phyloP scores from a whole-genome alignment of 1,140 invertebrate genomes.

The Centruroides vittatus region DNA sequence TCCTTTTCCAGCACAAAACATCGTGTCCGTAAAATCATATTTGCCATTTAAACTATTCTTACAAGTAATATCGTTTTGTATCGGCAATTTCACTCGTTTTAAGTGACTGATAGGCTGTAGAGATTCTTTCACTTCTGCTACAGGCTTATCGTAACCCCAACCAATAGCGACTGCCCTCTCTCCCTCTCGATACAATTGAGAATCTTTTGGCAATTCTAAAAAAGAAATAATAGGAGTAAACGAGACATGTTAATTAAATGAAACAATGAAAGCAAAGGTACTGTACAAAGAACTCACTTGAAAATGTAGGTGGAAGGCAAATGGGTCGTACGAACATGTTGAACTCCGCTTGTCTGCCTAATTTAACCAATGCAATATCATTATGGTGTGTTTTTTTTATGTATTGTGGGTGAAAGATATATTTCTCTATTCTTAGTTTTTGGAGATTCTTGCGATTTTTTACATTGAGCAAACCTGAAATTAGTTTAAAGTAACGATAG shows the following conservation, averaged over 20 bases:
- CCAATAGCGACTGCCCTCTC: constrained; percentile 48
- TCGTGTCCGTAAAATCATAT: no score
- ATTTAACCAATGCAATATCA: constrained; percentile 55
- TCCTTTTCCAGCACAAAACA: no score
- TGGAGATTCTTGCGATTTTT: constrained; percentile 34
- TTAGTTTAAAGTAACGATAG: neutral
- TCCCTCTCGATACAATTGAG: constrained; percentile 15
- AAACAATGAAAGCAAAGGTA: neutral
- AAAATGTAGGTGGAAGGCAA: constrained; percentile 26
- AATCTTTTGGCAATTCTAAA: neutral
- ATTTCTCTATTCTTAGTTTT: constrained; percentile 44
- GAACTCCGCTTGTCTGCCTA: constrained; percentile 46
- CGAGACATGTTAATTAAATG: neutral
- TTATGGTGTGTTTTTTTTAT: constrained; percentile 40
- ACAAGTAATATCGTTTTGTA: neutral
- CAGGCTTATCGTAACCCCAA: constrained; percentile 44
- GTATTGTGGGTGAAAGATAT: constrained; percentile 49
- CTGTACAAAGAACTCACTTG: constrained; percentile 12
- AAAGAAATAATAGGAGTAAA: neutral
- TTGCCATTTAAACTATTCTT: neutral
- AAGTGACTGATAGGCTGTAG: neutral
- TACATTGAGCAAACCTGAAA: constrained; percentile 8
- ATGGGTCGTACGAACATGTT: constrained; percentile 19
- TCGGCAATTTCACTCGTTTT: constrained; percentile 5
- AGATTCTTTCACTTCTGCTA: neutral